These are phyloP conservation scores for Julus scanicus DNA, from an alignment of 2,888 invertebrate genomes.

Conservation along the genomic window DNA sequence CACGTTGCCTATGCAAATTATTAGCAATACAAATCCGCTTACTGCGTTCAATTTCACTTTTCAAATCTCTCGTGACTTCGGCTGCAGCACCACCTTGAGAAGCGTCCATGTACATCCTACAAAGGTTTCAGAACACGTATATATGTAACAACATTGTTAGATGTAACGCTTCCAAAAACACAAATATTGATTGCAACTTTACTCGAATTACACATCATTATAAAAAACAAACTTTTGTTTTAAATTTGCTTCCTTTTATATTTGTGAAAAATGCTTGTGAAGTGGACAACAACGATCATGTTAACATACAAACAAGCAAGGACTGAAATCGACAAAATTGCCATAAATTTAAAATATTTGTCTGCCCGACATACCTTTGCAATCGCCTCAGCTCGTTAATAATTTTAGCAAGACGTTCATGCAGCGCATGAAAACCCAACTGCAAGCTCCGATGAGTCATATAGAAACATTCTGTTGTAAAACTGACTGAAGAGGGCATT, in stretches of 20 bases:
- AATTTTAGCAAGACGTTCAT: slow-evolving; percentile 69
- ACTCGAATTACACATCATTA: too few relatives aligned
- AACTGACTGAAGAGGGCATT: slow-evolving; percentile 71
- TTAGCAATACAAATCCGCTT: not conserved
- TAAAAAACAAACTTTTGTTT: too few relatives aligned
- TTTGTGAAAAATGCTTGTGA: too few relatives aligned
- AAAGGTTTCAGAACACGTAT: not conserved
- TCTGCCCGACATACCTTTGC: slow-evolving; percentile 68
- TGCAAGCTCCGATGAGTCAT: slow-evolving; percentile 88
- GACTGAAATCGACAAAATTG: too few relatives aligned
- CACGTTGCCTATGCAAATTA: not conserved
- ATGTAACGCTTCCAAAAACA: too few relatives aligned
- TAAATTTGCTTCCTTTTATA: too few relatives aligned
- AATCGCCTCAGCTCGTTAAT: slow-evolving; percentile 77
- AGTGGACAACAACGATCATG: too few relatives aligned
- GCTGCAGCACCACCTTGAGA: slow-evolving; percentile 66
- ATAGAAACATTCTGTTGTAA: slow-evolving; percentile 91
- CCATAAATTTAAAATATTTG: not conserved
- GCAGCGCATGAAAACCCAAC: slow-evolving; percentile 71
- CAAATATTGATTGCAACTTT: too few relatives aligned
- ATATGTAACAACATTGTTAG: too few relatives aligned
- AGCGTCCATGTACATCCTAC: slow-evolving; percentile 76
- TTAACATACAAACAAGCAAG: too few relatives aligned
- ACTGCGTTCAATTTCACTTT: slow-evolving; percentile 60
- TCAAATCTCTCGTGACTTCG: slow-evolving; percentile 72